Evolutionary conservation across 2,797 vertebrate species (phyloP).

Genomic region (Pseudochirops cupreus): DNA sequence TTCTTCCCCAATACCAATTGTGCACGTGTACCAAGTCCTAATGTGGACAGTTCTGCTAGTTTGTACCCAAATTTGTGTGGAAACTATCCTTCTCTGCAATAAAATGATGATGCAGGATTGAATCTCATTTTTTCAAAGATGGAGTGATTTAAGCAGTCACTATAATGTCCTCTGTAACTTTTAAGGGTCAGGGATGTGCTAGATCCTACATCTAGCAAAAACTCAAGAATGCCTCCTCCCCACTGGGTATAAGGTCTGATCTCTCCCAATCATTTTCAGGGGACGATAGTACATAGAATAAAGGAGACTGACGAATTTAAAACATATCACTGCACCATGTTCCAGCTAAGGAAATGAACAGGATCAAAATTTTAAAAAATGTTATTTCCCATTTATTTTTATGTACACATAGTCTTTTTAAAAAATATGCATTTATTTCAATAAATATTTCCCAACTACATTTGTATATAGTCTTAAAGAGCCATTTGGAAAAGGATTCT

Average conservation of each 20-base stretch:
- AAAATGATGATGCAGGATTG: background rate
- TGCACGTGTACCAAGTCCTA: background rate
- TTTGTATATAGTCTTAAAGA: background rate
- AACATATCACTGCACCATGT: background rate
- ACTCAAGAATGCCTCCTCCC: background rate
- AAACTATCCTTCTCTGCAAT: background rate
- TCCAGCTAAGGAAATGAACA: background rate
- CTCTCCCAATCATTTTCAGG: background rate
- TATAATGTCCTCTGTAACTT: background rate
- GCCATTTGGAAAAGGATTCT: background rate
- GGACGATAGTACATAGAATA: background rate
- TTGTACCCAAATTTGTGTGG: background rate
- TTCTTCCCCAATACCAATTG: background rate
- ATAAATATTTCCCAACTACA: background rate
- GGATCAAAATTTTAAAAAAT: background rate
- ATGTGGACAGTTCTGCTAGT: background rate
- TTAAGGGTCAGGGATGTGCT: background rate
- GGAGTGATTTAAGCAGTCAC: background rate
- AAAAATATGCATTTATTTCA: background rate
- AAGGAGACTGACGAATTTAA: background rate
- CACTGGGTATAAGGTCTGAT: background rate
- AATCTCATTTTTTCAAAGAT: background rate
- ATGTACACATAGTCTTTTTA: background rate
- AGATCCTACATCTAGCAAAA: background rate
- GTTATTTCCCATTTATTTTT: background rate